A percentile compares a stretch with the other conserved stretches of the same genome.
Evolutionary conservation across 1,140 invertebrate species (phyloP).

Genomic region (Cotesia vestalis): DNA sequence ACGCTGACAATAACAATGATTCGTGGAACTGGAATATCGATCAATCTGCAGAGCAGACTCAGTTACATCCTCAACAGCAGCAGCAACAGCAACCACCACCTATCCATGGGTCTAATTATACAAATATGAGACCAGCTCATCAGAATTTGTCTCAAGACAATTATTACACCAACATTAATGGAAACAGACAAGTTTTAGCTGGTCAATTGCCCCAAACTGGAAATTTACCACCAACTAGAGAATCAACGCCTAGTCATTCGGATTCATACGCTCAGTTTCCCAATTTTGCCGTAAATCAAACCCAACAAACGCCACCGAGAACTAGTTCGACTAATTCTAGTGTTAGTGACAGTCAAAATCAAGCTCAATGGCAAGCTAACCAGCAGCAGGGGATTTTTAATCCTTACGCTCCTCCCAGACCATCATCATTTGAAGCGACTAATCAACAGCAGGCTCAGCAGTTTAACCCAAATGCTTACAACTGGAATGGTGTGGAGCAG

Average conservation of each 20-base stretch:
- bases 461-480: slow-evolving; percentile 47
- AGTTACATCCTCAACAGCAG: slow-evolving; percentile 36
- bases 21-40: slow-evolving; percentile 63
- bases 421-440: slow-evolving; percentile 9
- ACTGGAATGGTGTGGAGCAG: slow-evolving; percentile 49
- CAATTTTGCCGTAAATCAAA: slow-evolving; percentile 48
- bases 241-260: slow-evolving; percentile 46
- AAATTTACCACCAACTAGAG: slow-evolving; percentile 43
- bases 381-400: slow-evolving; percentile 38
- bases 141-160: slow-evolving; percentile 51
- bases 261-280: slow-evolving; percentile 49
- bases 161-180: slow-evolving; percentile 59
- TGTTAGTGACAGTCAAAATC: slow-evolving; percentile 26
- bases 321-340: slow-evolving; percentile 43
- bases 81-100: slow-evolving; percentile 43
- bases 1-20: slow-evolving; percentile 56
- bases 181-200: slow-evolving; percentile 47
- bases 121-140: slow-evolving; percentile 41
- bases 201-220: slow-evolving; percentile 39
- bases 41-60: slow-evolving; percentile 50
- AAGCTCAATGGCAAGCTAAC: slow-evolving; percentile 46
- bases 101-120: slow-evolving; percentile 20
- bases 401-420: slow-evolving; percentile 24
- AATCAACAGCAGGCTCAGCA: not conserved
- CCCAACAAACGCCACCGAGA: slow-evolving; percentile 48